Conservation (phyloP, 2,888 invertebrate species). For the Melolontha melolontha region DNA sequence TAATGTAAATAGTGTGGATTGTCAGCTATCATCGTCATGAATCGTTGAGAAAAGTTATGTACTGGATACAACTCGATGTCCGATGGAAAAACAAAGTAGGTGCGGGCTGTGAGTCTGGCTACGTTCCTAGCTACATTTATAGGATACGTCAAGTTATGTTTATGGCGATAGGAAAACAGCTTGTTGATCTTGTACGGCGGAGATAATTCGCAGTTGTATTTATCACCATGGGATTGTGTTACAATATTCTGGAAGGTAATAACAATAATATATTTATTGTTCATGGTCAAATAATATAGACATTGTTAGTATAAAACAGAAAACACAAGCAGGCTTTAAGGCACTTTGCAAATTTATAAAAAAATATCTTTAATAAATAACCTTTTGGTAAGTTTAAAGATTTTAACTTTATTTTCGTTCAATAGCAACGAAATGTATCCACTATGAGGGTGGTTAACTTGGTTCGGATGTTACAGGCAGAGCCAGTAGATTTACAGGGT, state of each 20-base stretch:
- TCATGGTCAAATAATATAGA: too few species aligned
- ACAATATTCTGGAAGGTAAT: background rate
- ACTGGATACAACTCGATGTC: constrained; percentile 60
- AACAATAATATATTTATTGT: too few species aligned
- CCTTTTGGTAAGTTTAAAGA: too few species aligned
- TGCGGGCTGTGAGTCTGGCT: constrained; percentile 55
- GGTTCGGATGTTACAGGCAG: too few species aligned
- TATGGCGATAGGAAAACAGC: constrained; percentile 52
- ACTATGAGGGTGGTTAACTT: too few species aligned
- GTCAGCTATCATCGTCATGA: constrained; percentile 51
- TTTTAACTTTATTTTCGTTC: too few species aligned
- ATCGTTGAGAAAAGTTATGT: constrained; percentile 53
- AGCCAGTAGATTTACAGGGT: too few species aligned
- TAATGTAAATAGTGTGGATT: constrained; percentile 35
- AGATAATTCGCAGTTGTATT: constrained; percentile 43
- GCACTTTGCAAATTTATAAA: too few species aligned
- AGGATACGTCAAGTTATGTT: constrained; percentile 55
- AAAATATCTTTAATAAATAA: too few species aligned
- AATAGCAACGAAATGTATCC: too few species aligned
- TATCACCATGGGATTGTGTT: constrained; percentile 50
- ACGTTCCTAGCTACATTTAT: constrained; percentile 59
- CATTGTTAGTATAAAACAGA: too few species aligned
- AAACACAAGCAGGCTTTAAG: too few species aligned
- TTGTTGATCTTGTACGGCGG: constrained; percentile 45
- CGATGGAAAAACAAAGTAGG: constrained; percentile 58